A percentile compares a stretch with the other conserved stretches of the same genome.
phyloP scores from a whole-genome alignment of 2,888 invertebrate genomes.

The Homarus gammarus region DNA sequence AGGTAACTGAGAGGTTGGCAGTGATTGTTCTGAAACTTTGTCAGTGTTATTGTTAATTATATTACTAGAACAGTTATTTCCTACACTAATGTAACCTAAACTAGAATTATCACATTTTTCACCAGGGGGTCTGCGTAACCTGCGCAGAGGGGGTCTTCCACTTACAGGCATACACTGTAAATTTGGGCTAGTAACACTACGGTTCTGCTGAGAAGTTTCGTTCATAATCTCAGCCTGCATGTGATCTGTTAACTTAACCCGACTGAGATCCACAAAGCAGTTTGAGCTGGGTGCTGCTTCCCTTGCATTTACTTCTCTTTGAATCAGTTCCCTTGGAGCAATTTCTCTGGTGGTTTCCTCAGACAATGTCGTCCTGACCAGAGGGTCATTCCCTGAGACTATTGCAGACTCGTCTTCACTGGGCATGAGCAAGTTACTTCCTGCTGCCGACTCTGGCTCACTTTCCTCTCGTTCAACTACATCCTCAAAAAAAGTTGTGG shows the following conservation, averaged over 20 bases:
- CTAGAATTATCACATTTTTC: constrained; percentile 75
- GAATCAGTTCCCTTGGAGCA: constrained; percentile 37
- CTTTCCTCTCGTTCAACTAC: constrained; percentile 40
- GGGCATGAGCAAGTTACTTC: constrained; percentile 27
- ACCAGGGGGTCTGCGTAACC: constrained; percentile 67
- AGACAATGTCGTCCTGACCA: constrained; percentile 6
- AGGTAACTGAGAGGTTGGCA: constrained; percentile 73
- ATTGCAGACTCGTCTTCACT: constrained; percentile 35
- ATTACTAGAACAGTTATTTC: constrained; percentile 73
- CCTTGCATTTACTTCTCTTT: constrained; percentile 28
- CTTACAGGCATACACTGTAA: constrained; percentile 58
- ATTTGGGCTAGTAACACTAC: constrained; percentile 14
- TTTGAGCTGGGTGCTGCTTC: constrained; percentile 61
- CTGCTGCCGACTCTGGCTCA: constrained; percentile 33
- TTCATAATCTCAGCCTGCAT: constrained; percentile 47
- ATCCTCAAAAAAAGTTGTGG: constrained; percentile 40
- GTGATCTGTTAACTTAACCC: constrained; percentile 55
- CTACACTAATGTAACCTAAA: constrained; percentile 74
- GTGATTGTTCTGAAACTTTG: constrained; percentile 67
- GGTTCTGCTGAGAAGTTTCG: constrained; percentile 24
- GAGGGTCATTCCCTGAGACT: constrained; percentile 50
- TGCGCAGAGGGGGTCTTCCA: constrained; percentile 64
- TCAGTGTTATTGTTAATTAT: constrained; percentile 69
- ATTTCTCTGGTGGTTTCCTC: constrained; percentile 28
- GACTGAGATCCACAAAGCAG: constrained; percentile 70